These are phyloP conservation scores for Eledona agricola DNA, from an alignment of 2,888 invertebrate species.

Conservation along the genomic window DNA sequence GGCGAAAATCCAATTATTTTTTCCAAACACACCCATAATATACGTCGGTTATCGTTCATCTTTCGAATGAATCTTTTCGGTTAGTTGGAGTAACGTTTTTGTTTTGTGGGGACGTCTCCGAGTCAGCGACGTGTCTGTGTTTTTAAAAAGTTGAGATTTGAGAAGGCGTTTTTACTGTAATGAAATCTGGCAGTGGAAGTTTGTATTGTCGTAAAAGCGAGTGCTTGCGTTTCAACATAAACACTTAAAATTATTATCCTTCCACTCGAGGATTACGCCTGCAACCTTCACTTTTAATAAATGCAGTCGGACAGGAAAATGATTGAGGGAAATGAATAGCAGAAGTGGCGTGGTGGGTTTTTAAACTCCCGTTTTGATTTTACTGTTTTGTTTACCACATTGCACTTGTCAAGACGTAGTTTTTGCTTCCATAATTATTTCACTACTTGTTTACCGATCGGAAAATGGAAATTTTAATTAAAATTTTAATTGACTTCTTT, in stretches of 20 bases:
- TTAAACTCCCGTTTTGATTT: slow-evolving; percentile 13
- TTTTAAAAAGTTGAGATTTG: not conserved
- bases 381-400: slow-evolving; percentile 27
- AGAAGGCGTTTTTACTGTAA: not conserved
- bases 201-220: slow-evolving; percentile 4
- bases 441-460: slow-evolving; percentile 11
- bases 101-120: not conserved
- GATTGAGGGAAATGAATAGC: too few relatives aligned
- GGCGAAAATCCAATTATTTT: slow-evolving; percentile 14
- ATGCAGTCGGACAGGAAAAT: not conserved
- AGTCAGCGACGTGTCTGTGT: too few relatives aligned
- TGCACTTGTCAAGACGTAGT: slow-evolving; percentile 4
- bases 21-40: slow-evolving; percentile 9
- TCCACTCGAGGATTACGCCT: slow-evolving; percentile 1
- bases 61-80: not conserved
- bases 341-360: too few relatives aligned
- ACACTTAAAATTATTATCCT: slow-evolving; percentile 7
- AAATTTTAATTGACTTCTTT: slow-evolving; percentile 18
- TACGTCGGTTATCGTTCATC: slow-evolving; percentile 6
- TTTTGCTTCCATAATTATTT: slow-evolving; percentile 10
- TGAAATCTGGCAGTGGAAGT: slow-evolving; percentile 4
- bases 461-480: slow-evolving; percentile 26
- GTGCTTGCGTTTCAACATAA: slow-evolving; percentile 8
- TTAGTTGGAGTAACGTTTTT: not conserved
- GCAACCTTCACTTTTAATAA: slow-evolving; percentile 11